Base-by-base conservation (phyloP, 1,140 invertebrate genomes). In the Gryllus bimaculatus region DNA sequence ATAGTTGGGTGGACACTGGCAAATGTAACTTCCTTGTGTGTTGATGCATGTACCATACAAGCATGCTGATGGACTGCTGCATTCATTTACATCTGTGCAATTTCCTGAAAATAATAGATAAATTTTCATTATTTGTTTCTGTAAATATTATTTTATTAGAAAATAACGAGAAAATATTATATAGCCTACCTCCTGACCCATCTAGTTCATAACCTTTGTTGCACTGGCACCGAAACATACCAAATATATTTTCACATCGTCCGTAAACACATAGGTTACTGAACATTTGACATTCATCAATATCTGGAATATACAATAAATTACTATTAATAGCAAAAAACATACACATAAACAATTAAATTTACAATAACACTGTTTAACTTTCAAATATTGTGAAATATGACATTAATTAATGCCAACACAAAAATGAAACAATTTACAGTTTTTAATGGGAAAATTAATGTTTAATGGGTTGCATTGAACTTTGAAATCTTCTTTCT, bases 201-300 rank as follows among this genome's bases (percentile, higher is more conserved):
- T 95, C 94, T 3, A 95, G 87, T 83, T 93, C 92, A 85, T 93
- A 96, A 0, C 95, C 95, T 82, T 93, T 92, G 83, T 94, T 89
- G 84, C 95, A 96, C 81, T 93, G 90, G 84, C 94, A 96, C 75
- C 91, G 89, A 85, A 96, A 96, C 90, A 95, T 95, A 18, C 95
- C 95, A 84, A 94, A 93, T 5, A 93, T 91, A 85, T 97, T 97
- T 83, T 95, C 93, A 86, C 95, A 96, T 81, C 89, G 89, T 0
- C 95, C 95, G 85, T 90, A 94, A 7, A 95, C 93, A 85, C 95
- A 97, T 4, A 96, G 87, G 83, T 96, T 94, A 83, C 90, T 91
- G 85, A 96, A 96, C 86, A 93, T 92, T 47, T 92, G 90, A 84
- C 96, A 98, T 85, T 98, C 96, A 84, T 98, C 91, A 39, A 97